Conservation (phyloP, 1,140 invertebrate genomes). For the Xylocopa sonorina region DNA sequence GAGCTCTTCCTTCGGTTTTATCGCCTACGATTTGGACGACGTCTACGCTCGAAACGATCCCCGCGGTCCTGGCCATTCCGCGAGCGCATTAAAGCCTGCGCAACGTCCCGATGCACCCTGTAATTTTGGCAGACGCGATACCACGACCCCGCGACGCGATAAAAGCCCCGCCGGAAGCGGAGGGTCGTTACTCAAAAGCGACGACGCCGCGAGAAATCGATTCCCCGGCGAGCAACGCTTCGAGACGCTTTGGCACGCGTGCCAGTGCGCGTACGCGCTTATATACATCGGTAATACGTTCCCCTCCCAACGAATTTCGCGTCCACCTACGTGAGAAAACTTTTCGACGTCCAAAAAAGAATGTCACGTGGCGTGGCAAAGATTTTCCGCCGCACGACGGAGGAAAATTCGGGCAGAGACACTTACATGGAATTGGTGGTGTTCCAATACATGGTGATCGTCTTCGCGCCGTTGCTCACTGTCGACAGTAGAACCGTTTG, state of each 20-base stretch:
- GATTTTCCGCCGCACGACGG: background rate
- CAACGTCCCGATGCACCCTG: conserved; percentile 43
- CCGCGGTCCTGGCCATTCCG: conserved; percentile 44
- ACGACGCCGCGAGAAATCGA: conserved; percentile 69
- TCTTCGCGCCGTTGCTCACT: conserved; percentile 90
- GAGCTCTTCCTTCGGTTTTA: conserved; percentile 60
- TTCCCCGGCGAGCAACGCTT: conserved; percentile 53
- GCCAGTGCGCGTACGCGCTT: conserved; percentile 24
- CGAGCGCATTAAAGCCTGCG: conserved; percentile 54
- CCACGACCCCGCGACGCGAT: conserved; percentile 51
- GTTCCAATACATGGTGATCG: conserved; percentile 93
- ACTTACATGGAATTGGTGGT: conserved; percentile 91
- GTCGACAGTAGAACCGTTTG: conserved; percentile 89
- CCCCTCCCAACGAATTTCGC: too few relatives aligned
- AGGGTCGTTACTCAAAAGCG: conserved; percentile 61
- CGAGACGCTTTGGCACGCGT: conserved; percentile 62
- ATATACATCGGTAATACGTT: background rate
- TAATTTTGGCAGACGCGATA: conserved; percentile 68
- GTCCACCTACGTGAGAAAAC: too few relatives aligned
- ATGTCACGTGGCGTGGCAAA: conserved; percentile 11
- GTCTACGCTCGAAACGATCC: conserved; percentile 30
- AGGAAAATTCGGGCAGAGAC: background rate
- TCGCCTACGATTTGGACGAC: conserved; percentile 64
- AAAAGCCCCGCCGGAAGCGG: conserved; percentile 60
- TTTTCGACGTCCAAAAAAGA: too few relatives aligned